These are phyloP conservation scores for Caradrina clavipalpis DNA, from an alignment of 2,888 invertebrate species.

Conservation along the genomic window DNA sequence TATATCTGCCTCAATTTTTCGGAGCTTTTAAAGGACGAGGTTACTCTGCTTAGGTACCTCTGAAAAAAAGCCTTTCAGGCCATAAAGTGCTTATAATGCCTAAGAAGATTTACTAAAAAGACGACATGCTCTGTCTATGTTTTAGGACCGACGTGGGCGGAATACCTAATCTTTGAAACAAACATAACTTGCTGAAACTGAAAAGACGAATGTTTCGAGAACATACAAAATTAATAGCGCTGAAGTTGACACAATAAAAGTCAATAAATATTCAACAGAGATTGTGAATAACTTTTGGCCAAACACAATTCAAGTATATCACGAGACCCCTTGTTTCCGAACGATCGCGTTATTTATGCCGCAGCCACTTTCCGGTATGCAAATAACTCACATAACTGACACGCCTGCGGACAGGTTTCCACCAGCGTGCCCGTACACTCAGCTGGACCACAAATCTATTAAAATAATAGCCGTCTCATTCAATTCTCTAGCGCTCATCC, in stretches of 20 bases:
- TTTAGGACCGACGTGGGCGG: slow-evolving; percentile 20
- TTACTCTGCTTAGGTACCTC: slow-evolving; percentile 1
- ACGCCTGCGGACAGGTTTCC: slow-evolving; percentile 55
- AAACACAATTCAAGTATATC: slow-evolving; percentile 48
- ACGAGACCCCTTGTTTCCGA: slow-evolving; percentile 46
- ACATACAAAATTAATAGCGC: slow-evolving; percentile 1
- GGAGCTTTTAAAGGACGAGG: slow-evolving; percentile 23
- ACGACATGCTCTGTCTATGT: not conserved
- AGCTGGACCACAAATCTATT: slow-evolving; percentile 64
- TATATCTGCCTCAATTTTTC: slow-evolving; percentile 39
- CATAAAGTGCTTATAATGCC: slow-evolving; percentile 23
- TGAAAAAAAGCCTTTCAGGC: slow-evolving; percentile 24
- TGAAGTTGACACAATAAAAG: slow-evolving; percentile 10
- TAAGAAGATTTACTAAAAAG: slow-evolving; percentile 35
- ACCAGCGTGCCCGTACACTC: slow-evolving; percentile 45
- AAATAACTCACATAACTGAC: slow-evolving; percentile 56
- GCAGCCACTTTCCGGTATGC: slow-evolving; percentile 59
- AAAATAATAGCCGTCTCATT: slow-evolving; percentile 65
- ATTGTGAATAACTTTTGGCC: slow-evolving; percentile 30
- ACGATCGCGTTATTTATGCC: slow-evolving; percentile 50
- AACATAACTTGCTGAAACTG: slow-evolving; percentile 19
- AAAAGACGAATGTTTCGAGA: slow-evolving; percentile 6
- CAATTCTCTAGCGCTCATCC: slow-evolving; percentile 62
- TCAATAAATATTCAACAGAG: slow-evolving; percentile 32
- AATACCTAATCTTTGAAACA: slow-evolving; percentile 26